These are phyloP conservation scores for Clarias gariepinus DNA, from an alignment of 2,113 vertebrate genomes.

Conservation along the genomic window DNA sequence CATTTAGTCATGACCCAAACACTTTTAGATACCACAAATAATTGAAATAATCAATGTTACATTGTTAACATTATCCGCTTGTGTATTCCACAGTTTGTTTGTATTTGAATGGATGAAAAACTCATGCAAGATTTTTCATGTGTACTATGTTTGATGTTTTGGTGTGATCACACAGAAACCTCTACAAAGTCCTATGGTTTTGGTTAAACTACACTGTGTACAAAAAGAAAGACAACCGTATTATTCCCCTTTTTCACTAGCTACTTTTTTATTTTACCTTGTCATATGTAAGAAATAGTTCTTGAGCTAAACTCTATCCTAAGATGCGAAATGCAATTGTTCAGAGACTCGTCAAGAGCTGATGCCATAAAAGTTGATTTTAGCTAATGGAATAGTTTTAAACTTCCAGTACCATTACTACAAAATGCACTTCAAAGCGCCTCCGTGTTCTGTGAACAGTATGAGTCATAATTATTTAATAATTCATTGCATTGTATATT, in stretches of 20 bases:
- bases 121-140: too few species aligned
- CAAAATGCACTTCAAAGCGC: constrained; percentile 7
- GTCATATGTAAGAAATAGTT: background rate
- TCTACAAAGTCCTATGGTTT: background rate
- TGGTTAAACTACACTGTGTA: background rate
- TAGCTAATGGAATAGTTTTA: constrained; percentile 21
- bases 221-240: background rate
- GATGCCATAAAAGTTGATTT: background rate
- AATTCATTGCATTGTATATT: constrained; percentile 6
- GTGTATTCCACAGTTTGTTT: background rate
- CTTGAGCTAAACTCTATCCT: background rate
- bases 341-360: background rate
- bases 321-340: background rate
- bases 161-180: background rate
- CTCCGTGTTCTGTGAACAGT: constrained; percentile 4
- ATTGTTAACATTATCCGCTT: too few species aligned
- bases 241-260: background rate
- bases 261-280: background rate
- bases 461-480: constrained; percentile 17
- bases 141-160: background rate
- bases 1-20: too few species aligned
- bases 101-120: background rate
- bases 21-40: too few species aligned
- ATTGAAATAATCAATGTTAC: too few species aligned
- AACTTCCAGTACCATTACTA: background rate